Percentiles rank a stretch among this genome's conserved stretches.
These are phyloP conservation scores for Phalacrocorax carbo DNA, from an alignment of 2,113 vertebrate genomes.

Conservation along the genomic window DNA sequence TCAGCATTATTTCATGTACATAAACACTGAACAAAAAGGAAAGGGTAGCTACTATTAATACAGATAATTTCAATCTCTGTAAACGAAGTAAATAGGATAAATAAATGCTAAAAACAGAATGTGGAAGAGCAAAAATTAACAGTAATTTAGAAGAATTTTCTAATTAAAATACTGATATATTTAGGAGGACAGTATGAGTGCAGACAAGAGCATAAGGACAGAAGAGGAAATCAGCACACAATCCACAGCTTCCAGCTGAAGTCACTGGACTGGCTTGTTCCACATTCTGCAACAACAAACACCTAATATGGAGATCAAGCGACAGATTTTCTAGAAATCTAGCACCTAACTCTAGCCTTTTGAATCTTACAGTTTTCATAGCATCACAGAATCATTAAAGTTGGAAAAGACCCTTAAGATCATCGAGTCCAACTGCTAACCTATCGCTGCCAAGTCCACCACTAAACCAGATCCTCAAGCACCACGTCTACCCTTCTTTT, in stretches of 20 bases:
- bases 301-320: not conserved
- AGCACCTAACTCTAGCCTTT: not conserved
- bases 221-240: not conserved
- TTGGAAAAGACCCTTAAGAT: no score
- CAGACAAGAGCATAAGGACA: not conserved
- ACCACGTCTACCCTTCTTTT: no score
- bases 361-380: not conserved
- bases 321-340: not conserved
- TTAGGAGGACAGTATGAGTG: not conserved
- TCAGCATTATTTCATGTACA: not conserved
- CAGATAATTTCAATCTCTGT: not conserved
- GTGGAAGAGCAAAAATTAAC: not conserved
- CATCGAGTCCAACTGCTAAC: no score
- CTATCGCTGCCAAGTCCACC: no score
- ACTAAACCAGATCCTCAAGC: no score
- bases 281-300: not conserved
- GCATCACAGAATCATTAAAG: no score
- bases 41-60: not conserved
- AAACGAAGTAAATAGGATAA: not conserved
- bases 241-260: not conserved
- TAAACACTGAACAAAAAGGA: not conserved
- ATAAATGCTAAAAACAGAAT: not conserved
- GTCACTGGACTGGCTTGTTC: not conserved
- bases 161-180: not conserved
- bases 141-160: not conserved